Evolutionary conservation across 2,888 invertebrate genomes (phyloP).

Genomic region (Scaptomyza caliginosa): DNA sequence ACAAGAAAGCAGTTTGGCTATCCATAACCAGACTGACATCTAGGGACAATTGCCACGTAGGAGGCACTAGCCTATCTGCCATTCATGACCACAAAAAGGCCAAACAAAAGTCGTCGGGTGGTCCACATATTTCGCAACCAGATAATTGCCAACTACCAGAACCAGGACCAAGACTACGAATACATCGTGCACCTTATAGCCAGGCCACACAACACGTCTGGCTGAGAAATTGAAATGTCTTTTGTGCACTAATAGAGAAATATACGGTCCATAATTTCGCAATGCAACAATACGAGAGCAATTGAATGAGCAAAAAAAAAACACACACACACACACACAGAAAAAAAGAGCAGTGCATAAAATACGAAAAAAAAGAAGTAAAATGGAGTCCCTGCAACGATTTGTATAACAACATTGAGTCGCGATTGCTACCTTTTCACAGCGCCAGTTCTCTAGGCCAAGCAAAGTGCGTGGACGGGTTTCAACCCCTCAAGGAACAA

Average conservation of each 20-base stretch:
- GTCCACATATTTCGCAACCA: constrained; percentile 71
- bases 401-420: constrained; percentile 22
- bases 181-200: constrained; percentile 27
- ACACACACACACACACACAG: constrained; percentile 11
- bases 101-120: constrained; percentile 74
- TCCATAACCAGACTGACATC: constrained; percentile 66
- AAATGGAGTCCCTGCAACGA: constrained; percentile 64
- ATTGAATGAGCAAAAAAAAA: constrained; percentile 64
- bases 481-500: constrained; percentile 73
- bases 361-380: constrained; percentile 66
- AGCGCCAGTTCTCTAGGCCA: constrained; percentile 71
- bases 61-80: constrained; percentile 61
- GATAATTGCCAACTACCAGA: constrained; percentile 60
- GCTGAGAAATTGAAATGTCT: constrained; percentile 69
- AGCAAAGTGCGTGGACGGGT: constrained; percentile 62
- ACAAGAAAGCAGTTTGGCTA: constrained; percentile 74
- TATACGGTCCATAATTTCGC: constrained; percentile 71
- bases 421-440: constrained; percentile 72
- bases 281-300: constrained; percentile 54
- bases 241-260: constrained; percentile 75
- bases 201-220: constrained; percentile 63
- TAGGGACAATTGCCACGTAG: constrained; percentile 66
- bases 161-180: constrained; percentile 7
- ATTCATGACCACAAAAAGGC: constrained; percentile 78
- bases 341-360: constrained; percentile 41